Evolutionary conservation across 1,140 invertebrate genomes (phyloP), one percentile per base, ranked within the genome.

Genomic region (Heliconius hewitsoni): DNA sequence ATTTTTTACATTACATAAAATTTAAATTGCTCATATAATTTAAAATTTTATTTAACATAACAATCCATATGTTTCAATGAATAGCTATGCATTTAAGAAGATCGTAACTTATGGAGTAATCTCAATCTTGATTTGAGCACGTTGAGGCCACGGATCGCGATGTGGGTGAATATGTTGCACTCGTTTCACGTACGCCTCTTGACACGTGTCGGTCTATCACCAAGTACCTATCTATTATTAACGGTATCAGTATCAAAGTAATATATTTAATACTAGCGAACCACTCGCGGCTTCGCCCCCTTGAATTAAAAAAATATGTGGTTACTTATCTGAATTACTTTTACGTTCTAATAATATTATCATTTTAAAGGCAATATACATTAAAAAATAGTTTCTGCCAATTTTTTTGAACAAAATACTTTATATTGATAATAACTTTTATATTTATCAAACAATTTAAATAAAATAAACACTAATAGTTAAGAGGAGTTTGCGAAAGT

Each of bases 61-160:
- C 66, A 19, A 70, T 76, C 39, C 11, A 34, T 37, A 37, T 66
- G 23, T 42, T 30, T 50, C 39, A 76, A 77, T 78, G 77, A 81
- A 81, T 78, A 81, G 66, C 76, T 70, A 34, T 57, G 42, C 74
- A 34, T 81, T 85, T 85, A 83, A 78, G 82, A 79, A n/a, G 74
- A 77, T 79, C 79, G 77, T 85, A 85, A 85, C 74, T 83, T 81
- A 85, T 77, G 78, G 79, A 78, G 74, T 66, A 66, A 66, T 66
- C 27, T 66, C 60, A 66, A 66, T 66, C 60, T 66, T 66, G 60
- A 66, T 66, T 81, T 84, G 81, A 66, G 23, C 75, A 73, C 73
- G 72, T 74, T 71, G 70, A 66, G 71, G 57, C 60, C 66, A 74
- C 77, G 71, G 77, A 73, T 73, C 77, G 71, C 76, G 52, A 72